Evolutionary conservation across 1,140 invertebrate species (phyloP).

Genomic region (Augochlora pura): DNA sequence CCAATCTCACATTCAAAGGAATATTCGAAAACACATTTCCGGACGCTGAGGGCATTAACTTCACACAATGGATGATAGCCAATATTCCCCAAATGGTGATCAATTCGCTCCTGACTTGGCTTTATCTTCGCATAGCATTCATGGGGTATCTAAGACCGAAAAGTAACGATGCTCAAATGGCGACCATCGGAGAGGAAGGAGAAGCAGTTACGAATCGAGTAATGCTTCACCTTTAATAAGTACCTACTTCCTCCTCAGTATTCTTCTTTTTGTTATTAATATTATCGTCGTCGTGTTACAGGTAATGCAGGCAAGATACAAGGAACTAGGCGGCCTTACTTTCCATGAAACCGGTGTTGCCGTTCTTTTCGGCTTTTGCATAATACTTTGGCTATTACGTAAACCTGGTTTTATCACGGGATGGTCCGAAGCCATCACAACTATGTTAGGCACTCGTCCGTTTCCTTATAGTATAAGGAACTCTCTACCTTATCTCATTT

Average conservation of each 20-base stretch:
- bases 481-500: neutral
- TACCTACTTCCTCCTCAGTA: neutral
- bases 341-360: constrained; percentile 89
- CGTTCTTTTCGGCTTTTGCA: constrained; percentile 87
- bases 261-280: neutral
- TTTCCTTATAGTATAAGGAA: too few species aligned
- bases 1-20: constrained; percentile 92
- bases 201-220: constrained; percentile 83
- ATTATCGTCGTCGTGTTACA: neutral
- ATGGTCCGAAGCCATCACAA: constrained; percentile 84
- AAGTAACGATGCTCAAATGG: constrained; percentile 82
- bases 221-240: neutral
- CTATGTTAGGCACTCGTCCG: constrained; percentile 72
- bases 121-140: constrained; percentile 86
- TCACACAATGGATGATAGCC: constrained; percentile 88
- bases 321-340: constrained; percentile 87
- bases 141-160: constrained; percentile 87
- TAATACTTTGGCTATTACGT: constrained; percentile 91
- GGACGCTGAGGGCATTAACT: constrained; percentile 82
- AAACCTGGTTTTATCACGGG: constrained; percentile 89
- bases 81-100: constrained; percentile 85
- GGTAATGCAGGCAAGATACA: constrained; percentile 86
- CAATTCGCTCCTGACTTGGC: constrained; percentile 86
- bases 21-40: constrained; percentile 83
- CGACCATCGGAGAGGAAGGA: constrained; percentile 81